Evolutionary conservation across 2,888 invertebrate genomes (phyloP).

Genomic region (Allophyes oxyacanthae): DNA sequence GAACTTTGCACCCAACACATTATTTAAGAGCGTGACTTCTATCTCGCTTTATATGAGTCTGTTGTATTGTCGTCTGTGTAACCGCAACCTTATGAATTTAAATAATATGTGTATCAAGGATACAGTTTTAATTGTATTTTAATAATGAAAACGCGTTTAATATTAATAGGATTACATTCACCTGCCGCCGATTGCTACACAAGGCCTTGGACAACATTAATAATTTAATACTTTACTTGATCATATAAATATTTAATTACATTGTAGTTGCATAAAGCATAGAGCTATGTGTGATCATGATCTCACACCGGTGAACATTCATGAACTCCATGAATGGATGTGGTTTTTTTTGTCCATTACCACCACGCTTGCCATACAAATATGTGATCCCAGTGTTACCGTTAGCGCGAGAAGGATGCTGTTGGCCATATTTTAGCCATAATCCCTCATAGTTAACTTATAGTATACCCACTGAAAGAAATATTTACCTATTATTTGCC

Average conservation of each 20-base stretch:
- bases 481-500: too few species aligned
- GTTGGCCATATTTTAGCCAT: too few species aligned
- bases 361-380: too few species aligned
- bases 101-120: constrained; percentile 5
- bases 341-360: too few species aligned
- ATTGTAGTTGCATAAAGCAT: constrained; percentile 16
- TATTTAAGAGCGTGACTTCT: constrained; percentile 24
- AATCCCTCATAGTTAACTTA: too few species aligned
- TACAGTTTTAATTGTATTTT: constrained; percentile 36
- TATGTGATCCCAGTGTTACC: too few species aligned
- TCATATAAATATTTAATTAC: constrained; percentile 34
- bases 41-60: constrained; percentile 22
- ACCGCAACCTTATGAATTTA: constrained; percentile 22
- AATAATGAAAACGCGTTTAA: too few species aligned
- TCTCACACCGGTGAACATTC: too few species aligned
- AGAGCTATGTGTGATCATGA: constrained; percentile 22
- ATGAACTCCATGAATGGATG: too few species aligned
- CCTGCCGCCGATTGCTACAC: constrained; percentile 39
- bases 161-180: constrained; percentile 42
- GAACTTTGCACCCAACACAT: constrained; percentile 12
- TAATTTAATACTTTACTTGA: constrained; percentile 37
- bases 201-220: constrained; percentile 42
- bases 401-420: too few species aligned
- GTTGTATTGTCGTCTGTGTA: constrained; percentile 8
- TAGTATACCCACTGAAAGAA: too few species aligned